These are phyloP conservation scores for Sphenodon punctatus DNA, from an alignment of 2,797 vertebrate species.

Conservation along the genomic window DNA sequence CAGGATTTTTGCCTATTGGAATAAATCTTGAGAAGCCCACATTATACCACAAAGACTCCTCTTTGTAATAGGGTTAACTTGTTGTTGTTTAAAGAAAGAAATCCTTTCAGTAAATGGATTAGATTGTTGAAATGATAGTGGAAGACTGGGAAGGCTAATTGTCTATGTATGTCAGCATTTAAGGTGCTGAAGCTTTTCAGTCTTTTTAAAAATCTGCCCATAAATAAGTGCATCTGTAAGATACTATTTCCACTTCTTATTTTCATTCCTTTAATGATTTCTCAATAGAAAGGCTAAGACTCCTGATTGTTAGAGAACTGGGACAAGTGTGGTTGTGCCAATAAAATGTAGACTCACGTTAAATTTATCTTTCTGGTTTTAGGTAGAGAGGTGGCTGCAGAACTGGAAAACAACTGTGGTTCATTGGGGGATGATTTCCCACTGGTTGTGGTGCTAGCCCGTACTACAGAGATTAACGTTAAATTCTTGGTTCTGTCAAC, in stretches of 20 bases:
- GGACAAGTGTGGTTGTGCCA: conserved; percentile 14
- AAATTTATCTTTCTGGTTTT: too few species aligned
- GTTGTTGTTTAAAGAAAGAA: too few species aligned
- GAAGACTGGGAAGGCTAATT: conserved; percentile 38
- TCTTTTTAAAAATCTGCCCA: conserved; percentile 51
- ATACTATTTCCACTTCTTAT: not conserved
- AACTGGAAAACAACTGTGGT: not conserved
- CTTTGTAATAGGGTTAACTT: too few species aligned
- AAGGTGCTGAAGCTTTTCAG: conserved; percentile 52
- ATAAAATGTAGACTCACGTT: conserved; percentile 11
- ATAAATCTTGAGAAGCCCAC: too few species aligned
- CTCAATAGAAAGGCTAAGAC: not conserved
- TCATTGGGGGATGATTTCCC: not conserved
- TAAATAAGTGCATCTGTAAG: conserved; percentile 52
- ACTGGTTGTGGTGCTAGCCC: too few species aligned
- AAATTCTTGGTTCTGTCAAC: too few species aligned
- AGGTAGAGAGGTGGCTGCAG: too few species aligned
- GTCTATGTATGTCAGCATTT: conserved; percentile 50
- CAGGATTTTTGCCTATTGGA: too few species aligned
- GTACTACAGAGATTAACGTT: too few species aligned
- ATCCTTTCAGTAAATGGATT: not conserved
- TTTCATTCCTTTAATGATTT: not conserved
- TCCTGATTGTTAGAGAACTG: not conserved
- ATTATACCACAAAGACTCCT: too few species aligned
- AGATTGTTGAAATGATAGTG: not conserved